Conservation (phyloP, 2,113 vertebrate species). For the Corythoichthys haematopterus region DNA sequence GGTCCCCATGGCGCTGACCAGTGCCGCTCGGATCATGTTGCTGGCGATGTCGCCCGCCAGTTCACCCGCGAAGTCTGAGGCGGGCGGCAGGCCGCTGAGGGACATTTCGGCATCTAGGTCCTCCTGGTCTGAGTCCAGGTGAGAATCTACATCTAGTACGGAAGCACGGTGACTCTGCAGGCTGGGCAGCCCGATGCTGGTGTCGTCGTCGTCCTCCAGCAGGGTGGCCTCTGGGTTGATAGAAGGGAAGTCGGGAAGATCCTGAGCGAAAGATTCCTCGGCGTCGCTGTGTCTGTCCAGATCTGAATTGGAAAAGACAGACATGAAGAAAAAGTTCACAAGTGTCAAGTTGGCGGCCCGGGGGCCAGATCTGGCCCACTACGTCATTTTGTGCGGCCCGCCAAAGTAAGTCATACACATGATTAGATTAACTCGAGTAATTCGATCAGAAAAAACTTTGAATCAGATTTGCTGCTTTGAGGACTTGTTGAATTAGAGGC, state of each 20-base stretch:
- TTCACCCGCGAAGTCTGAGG: slow-evolving; percentile 75
- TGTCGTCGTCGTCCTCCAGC: slow-evolving; percentile 92
- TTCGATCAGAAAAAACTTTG: no score
- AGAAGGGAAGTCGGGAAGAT: slow-evolving; percentile 92
- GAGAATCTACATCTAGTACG: slow-evolving; percentile 60
- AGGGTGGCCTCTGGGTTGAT: slow-evolving; percentile 85
- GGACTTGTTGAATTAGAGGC: no score
- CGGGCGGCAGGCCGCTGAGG: slow-evolving; percentile 62
- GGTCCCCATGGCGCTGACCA: slow-evolving; percentile 78
- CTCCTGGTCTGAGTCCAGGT: slow-evolving; percentile 74
- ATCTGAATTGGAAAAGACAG: slow-evolving; percentile 66
- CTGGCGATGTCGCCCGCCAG: slow-evolving; percentile 81
- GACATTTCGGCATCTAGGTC: slow-evolving; percentile 73
- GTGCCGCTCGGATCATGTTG: slow-evolving; percentile 88
- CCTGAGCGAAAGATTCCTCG: slow-evolving; percentile 91
- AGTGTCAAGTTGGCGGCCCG: no score
- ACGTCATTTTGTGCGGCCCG: no score
- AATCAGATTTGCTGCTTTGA: no score
- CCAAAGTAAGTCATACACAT: no score
- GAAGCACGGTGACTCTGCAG: slow-evolving; percentile 58
- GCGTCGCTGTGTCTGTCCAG: slow-evolving; percentile 90
- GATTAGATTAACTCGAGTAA: no score
- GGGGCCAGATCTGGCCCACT: no score
- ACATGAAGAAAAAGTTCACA: not conserved
- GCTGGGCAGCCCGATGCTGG: slow-evolving; percentile 89